Evolutionary conservation across 2,888 invertebrate species (phyloP), one percentile per base, ranked within the genome.

Genomic region (Ceramica pisi): DNA sequence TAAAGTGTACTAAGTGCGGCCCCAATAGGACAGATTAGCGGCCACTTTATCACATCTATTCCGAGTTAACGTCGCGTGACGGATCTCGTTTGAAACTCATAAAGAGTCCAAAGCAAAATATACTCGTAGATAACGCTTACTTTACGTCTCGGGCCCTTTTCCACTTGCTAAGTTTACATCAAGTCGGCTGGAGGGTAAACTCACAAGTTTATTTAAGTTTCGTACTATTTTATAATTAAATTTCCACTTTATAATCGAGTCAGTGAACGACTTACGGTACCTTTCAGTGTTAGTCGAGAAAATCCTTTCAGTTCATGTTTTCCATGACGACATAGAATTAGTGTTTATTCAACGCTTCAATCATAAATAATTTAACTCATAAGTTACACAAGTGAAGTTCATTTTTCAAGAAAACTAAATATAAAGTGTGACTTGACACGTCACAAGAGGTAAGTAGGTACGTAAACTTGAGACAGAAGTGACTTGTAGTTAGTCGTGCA

Each of bases 11-110:
- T 95, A 96, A 96, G 94, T 96, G 96, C 92, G 95, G 92, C 95
- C 94, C 95, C 94, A 95, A 95, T 95, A 93, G 95, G 94, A 95
- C 94, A 95, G 96, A 96, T 96, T 96, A 96, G 95, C 94, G 95
- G 92, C 90, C 96, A 94, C 93, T 96, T 96, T 96, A 96, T 96
- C 95, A 96, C 96, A 93, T 95, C 94, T 94, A 96, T 96, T 92
- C 94, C 91, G 91, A 94, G 94, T 94, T 94, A 95, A 94, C 95
- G 94, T 96, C 91, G 96, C 96, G 96, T 96, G 96, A 96, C 95
- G 95, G 92, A 95, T 95, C 96, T 94, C 95, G 94, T 96, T 96
- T 93, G 92, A 93, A 95, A 95, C 94, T 96, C 96, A 95, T 96
- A 96, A 95, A 96, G 94, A 94, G 94, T 95, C 95, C 95, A 92